Evolutionary conservation across 2,888 invertebrate species (phyloP), one percentile per base, ranked within the genome.

Genomic region (Folsomia candida): DNA sequence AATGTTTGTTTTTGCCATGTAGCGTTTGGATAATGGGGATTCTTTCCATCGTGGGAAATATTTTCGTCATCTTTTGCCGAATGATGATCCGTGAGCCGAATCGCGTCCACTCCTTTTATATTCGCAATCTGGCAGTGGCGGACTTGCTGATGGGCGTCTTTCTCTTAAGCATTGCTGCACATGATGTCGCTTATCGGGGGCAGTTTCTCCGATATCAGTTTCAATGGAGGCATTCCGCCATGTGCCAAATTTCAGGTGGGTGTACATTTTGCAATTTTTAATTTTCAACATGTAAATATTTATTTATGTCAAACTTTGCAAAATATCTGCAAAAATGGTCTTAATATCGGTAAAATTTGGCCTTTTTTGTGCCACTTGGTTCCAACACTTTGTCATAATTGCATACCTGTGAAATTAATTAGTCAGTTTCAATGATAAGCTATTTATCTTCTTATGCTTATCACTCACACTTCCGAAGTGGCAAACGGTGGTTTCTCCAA

Each of bases 101-200:
- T 77, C 85, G 85, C 2, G 87, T 87, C 26, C 87, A 88, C 75
- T 87, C 88, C 0, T 83, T 89, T 24, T 88, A 88, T 82, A 84
- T 89, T 73, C 85, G 87, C 77, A 88, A 88, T 80, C 83, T 89
- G 77, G 87, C 88, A 0, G 82, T 87, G 67, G 87, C 88, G 26
- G 89, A 89, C 81, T 83, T 89, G 4, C 82, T 88, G 47, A 89
- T 89, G 88, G 88, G 88, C 22, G 81, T 87, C 51, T 89, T 88
- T 81, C 82, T 88, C 68, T 84, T 88, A 70, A 83, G 86, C 47
- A 87, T 88, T 71, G 88, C 87, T 2, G 83, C 83, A 51, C 86
- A 86, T 26, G 88, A 88, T 81, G 81, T 83, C 59, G 80, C 82
- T 51, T 84, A 84, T 80, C 83, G 88, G 54, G 87, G 87, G 1